These are phyloP conservation scores for Aplochiton taeniatus DNA, from an alignment of 2,797 vertebrate species.

Conservation along the genomic window DNA sequence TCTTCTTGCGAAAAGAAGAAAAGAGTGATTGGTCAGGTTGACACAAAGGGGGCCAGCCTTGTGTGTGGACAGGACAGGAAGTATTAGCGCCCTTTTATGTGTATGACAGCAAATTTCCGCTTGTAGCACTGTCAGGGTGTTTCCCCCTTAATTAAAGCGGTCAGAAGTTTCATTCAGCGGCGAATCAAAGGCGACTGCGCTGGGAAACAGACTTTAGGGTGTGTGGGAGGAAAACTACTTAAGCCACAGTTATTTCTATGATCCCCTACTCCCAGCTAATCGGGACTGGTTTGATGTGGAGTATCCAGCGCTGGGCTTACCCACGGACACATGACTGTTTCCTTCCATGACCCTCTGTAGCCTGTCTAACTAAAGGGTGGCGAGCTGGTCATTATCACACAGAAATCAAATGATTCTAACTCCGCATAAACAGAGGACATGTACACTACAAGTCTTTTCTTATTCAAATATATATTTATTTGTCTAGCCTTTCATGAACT, in stretches of 20 bases:
- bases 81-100: conserved; percentile 69
- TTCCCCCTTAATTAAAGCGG: conserved; percentile 77
- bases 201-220: conserved; percentile 31
- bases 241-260: conserved; percentile 63
- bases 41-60: conserved; percentile 64
- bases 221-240: conserved; percentile 66
- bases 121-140: conserved; percentile 67
- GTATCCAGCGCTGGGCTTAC: conserved; percentile 52
- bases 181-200: conserved; percentile 65
- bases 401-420: no score
- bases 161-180: conserved; percentile 75
- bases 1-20: conserved; percentile 47
- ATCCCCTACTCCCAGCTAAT: conserved; percentile 65
- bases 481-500: no score
- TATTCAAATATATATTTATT: no score
- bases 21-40: conserved; percentile 60
- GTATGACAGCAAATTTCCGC: conserved; percentile 64
- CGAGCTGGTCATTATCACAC: no score
- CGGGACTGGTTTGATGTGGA: conserved; percentile 64
- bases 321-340: conserved; percentile 37
- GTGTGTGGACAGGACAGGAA: conserved; percentile 65
- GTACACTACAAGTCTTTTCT: no score
- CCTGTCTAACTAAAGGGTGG: no score
- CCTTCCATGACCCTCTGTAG: neutral
- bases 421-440: no score